A percentile compares a stretch with the other conserved stretches of the same genome.
Conservation (phyloP, 2,797 vertebrate genomes). For the Siniperca undulata region DNA sequence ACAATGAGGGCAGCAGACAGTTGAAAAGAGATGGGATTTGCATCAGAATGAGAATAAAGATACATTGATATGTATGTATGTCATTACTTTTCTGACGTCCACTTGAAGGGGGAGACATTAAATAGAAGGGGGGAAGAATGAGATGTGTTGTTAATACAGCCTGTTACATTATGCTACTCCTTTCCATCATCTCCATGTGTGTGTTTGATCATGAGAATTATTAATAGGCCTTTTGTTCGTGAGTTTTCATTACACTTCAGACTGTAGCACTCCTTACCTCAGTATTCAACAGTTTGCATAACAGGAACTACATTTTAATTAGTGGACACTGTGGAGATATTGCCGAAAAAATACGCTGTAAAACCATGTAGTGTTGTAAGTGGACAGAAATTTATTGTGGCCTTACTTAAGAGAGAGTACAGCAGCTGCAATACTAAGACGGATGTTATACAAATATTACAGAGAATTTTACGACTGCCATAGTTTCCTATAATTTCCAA, state of each 20-base stretch:
- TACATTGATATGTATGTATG: background rate
- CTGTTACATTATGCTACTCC: background rate
- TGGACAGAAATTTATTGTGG: background rate
- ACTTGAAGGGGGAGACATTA: background rate
- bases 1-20: background rate
- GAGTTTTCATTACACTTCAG: conserved; percentile 5
- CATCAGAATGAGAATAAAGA: conserved; percentile 35
- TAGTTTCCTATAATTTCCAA: background rate
- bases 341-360: background rate
- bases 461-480: background rate
- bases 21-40: background rate
- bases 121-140: background rate
- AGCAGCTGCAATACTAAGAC: background rate
- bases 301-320: conserved; percentile 8
- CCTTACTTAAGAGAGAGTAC: background rate
- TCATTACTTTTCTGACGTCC: conserved; percentile 1
- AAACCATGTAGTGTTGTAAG: background rate
- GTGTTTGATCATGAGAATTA: background rate
- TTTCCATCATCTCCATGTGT: background rate
- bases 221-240: background rate
- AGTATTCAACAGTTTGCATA: conserved; percentile 10
- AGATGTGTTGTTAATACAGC: background rate
- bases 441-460: background rate
- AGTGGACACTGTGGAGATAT: background rate
- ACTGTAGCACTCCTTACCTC: background rate